Conservation (phyloP, 2,797 vertebrate genomes). For the Crocidura indochinensis region DNA sequence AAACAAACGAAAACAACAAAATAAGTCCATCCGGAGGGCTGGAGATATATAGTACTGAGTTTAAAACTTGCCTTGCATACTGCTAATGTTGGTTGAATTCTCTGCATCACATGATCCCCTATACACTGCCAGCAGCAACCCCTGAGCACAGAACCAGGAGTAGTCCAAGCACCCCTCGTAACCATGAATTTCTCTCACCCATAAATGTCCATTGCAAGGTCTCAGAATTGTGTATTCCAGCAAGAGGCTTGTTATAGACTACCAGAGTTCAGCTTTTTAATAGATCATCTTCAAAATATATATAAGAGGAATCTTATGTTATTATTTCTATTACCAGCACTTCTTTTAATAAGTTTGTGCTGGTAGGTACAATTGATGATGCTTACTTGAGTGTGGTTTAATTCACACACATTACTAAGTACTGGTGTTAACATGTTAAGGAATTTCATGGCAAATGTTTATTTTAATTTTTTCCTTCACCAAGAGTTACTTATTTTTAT, state of each 20-base stretch:
- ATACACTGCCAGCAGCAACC: too few species aligned
- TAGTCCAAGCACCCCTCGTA: too few species aligned
- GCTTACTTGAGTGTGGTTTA: too few species aligned
- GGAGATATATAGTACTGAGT: too few species aligned
- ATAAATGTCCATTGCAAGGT: background rate
- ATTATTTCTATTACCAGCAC: background rate
- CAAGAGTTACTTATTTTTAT: too few species aligned
- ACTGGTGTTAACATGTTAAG: background rate
- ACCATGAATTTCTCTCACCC: background rate
- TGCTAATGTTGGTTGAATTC: too few species aligned
- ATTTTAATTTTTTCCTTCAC: too few species aligned
- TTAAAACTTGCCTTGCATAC: too few species aligned
- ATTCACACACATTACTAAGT: too few species aligned
- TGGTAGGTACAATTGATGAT: too few species aligned
- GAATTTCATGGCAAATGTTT: background rate
- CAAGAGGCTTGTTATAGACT: background rate
- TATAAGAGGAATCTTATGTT: constrained; percentile 2
- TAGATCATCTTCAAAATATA: background rate
- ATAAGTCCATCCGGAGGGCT: background rate
- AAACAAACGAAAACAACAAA: background rate
- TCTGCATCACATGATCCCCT: too few species aligned
- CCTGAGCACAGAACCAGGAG: too few species aligned
- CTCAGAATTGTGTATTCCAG: background rate
- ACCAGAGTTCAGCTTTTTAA: background rate
- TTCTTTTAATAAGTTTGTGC: constrained; percentile 3